Evolutionary conservation across 2,113 vertebrate species (phyloP), one percentile per base, ranked within the genome.

Genomic region (Semicossyphus pulcher): DNA sequence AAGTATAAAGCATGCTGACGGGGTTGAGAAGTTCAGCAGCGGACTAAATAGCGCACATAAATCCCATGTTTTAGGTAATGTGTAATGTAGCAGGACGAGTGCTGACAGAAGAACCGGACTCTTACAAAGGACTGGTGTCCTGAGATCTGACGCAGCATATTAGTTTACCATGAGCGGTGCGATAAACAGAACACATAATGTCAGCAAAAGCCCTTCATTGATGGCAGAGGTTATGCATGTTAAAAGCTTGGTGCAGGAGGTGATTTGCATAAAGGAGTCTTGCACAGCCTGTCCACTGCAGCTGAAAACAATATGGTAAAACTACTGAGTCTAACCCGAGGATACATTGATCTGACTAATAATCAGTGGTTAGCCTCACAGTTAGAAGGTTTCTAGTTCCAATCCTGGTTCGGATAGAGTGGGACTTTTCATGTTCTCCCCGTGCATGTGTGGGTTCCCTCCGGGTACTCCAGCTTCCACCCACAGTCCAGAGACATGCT

Each of bases 231-330:
- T 39, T 29, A 37, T 45, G 28, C 3, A 42, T 15, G 15, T 52
- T 39, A 23, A 12, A 57, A 44, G 54, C 63, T 76, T 47, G 41
- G 39, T 56, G 65, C 65, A 39, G 21, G 11, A 3, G 20, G 18
- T 21, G 34, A 61, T 67, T 56, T 53, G 48, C 29, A 70, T 77
- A 20, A 49, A 53, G 56, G 29, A 37, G 18, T 37, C 12, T 53
- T 54, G 31, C 20, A 57, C 49, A 32, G 48, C 49, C 39, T 41
- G 23, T 62, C 39, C 23, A 31, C 32, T 29, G 49, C 31, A 73
- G 39, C 48, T 18, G 15, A 11, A 45, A 26, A 44, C 45, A 29
- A 36, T 36, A 29, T 47, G 34, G n/a, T 45, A 25, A 61, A 56
- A 37, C 15, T 8, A 45, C 31, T 39, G 47, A n/a, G 7, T 36